Conservation (phyloP, 2,113 vertebrate genomes). For the Conger conger region DNA sequence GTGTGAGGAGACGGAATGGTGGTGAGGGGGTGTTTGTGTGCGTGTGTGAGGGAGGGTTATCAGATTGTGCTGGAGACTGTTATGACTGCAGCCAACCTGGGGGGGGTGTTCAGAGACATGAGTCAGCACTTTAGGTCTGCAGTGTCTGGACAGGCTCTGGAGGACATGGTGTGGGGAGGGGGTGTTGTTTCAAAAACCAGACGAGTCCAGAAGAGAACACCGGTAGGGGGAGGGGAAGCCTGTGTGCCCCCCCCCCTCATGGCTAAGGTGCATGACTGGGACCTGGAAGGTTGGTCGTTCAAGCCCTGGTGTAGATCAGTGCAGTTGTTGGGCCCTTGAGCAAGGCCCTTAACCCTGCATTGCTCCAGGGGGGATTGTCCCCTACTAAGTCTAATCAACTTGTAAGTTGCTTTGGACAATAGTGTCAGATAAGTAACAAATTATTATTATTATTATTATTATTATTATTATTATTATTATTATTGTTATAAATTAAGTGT, state of each 20-base stretch:
- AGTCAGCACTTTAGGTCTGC: slow-evolving; percentile 26
- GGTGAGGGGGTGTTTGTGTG: slow-evolving; percentile 20
- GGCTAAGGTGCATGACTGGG: no score
- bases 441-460: no score
- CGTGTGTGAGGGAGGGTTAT: slow-evolving; percentile 8
- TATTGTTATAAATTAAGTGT: no score
- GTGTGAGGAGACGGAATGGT: background rate
- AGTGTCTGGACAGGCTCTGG: background rate
- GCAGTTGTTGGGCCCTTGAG: no score
- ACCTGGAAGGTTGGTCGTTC: no score
- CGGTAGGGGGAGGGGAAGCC: slow-evolving; percentile 1
- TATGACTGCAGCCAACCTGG: slow-evolving; percentile 22
- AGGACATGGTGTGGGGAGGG: background rate
- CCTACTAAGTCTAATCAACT: no score
- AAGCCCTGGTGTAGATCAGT: no score
- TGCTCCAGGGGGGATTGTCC: no score
- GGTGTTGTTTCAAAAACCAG: background rate
- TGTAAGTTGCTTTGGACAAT: no score
- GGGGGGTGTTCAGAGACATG: slow-evolving; percentile 6
- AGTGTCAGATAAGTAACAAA: no score
- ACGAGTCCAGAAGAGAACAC: background rate
- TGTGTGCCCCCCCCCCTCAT: background rate
- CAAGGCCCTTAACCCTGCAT: no score
- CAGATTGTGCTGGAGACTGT: slow-evolving; percentile 35
- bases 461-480: no score